These are phyloP conservation scores for Trachurus trachurus DNA, from an alignment of 2,797 vertebrate genomes.

Conservation along the genomic window DNA sequence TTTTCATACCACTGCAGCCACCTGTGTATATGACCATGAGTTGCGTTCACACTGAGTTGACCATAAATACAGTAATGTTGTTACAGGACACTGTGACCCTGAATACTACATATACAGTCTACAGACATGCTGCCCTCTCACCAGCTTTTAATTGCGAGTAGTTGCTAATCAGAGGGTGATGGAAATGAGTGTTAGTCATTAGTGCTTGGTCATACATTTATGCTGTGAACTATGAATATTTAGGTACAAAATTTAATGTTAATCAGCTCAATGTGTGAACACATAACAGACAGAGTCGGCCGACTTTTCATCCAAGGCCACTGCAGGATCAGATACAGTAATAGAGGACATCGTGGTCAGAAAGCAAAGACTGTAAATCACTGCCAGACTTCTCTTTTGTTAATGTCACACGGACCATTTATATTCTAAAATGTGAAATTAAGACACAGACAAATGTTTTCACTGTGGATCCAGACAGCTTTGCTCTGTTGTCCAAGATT, in stretches of 20 bases:
- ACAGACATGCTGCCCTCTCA: background rate
- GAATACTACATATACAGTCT: background rate
- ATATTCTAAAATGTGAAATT: too few species aligned
- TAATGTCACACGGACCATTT: background rate
- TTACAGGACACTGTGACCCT: too few species aligned
- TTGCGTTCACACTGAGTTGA: slow-evolving; percentile 19
- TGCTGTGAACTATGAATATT: background rate
- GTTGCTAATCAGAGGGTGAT: background rate
- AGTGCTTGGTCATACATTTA: background rate
- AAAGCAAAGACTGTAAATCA: background rate
- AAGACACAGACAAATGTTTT: background rate
- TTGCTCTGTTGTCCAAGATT: background rate
- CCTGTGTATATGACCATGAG: background rate
- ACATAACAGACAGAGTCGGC: background rate
- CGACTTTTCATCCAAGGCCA: background rate
- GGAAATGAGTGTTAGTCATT: too few species aligned
- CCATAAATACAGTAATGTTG: slow-evolving; percentile 29
- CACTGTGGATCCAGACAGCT: background rate
- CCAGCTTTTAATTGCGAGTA: background rate
- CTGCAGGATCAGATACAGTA: background rate
- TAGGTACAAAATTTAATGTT: background rate
- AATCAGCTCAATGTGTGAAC: background rate
- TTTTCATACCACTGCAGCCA: background rate
- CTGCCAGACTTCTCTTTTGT: background rate
- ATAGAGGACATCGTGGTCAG: background rate